Evolutionary conservation across 2,797 vertebrate genomes (phyloP).

Genomic region (Sarcophilus harrisii): DNA sequence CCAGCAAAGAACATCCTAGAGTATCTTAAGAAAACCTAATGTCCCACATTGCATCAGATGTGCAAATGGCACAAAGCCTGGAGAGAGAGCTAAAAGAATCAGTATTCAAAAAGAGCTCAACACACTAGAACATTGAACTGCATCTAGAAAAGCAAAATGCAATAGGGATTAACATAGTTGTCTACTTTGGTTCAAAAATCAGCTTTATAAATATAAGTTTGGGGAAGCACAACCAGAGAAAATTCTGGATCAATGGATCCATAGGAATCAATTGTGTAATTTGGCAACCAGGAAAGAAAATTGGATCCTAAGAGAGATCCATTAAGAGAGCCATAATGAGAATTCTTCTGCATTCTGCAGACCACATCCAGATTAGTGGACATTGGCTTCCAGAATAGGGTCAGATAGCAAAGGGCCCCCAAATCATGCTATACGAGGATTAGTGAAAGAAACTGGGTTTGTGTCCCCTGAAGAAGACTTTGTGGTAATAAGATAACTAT

Average conservation of each 20-base stretch:
- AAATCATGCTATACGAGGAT: not conserved
- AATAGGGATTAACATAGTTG: not conserved
- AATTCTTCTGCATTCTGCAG: not conserved
- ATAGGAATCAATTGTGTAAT: not conserved
- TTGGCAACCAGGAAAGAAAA: not conserved
- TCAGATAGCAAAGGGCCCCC: not conserved
- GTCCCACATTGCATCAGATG: not conserved
- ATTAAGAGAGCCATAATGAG: not conserved
- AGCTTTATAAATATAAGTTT: not conserved
- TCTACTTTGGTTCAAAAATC: not conserved
- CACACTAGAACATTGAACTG: not conserved
- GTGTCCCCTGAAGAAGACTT: not conserved
- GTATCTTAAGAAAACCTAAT: conserved; percentile 53
- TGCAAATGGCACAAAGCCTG: not conserved
- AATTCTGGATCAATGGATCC: not conserved
- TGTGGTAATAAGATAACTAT: not conserved
- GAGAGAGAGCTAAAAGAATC: not conserved
- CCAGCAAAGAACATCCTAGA: conserved; percentile 42
- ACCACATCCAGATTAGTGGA: not conserved
- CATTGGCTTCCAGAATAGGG: not conserved
- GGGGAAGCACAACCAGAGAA: not conserved
- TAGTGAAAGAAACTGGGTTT: not conserved
- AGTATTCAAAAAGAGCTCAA: not conserved
- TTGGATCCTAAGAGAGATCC: not conserved
- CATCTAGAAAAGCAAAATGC: not conserved